Evolutionary conservation across 1,140 invertebrate species (phyloP), one percentile per base, ranked within the genome.

Genomic region (Neodiprion virginianus): DNA sequence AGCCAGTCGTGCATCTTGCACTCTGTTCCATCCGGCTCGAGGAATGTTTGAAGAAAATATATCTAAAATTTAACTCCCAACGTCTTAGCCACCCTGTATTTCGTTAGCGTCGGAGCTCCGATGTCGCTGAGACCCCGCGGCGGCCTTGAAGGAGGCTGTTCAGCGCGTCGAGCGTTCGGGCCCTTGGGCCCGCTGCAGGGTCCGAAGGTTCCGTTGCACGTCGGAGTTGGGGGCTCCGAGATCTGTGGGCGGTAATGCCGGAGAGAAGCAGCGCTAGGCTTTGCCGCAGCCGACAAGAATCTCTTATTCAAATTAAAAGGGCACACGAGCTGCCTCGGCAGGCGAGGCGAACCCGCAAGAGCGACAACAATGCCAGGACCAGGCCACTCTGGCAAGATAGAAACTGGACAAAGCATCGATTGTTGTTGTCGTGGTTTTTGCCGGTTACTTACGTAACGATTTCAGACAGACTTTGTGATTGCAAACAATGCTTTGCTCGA

Each of bases 211-310:
- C 53, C 53, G 53, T 61, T 61, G 53, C 28, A 40, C 11, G 4
- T 61, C n/a, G 28, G 28, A 40, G 53, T 61, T 61, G 3, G 53
- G 53, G 11, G 28, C 28, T 5, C 28, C 1, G 28, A 40, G 28
- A 40, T 40, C 53, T 17, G 53, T 61, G 53, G 53, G 53, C 53
- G 53, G 53, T 8, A 17, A 17, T 61, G 11, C 53, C 53, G 11
- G 11, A 12, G 53, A 61, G 53, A 61, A 61, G 5, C 53, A 17
- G n/a, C 11, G n/a, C 11, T 61, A 12, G 53, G 53, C 53, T 61
- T 61, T 61, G 53, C 53, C 53, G 53, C 53, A 61, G 53, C 53
- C 53, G 53, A 61, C 53, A 61, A 61, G 53, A 61, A 61, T 61
- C 53, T 61, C n/a, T 61, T 61, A 61, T 61, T 61, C 53, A 61